Evolutionary conservation across 2,888 invertebrate species (phyloP), one percentile per base, ranked within the genome.

Genomic region (Argyresthia albistria): DNA sequence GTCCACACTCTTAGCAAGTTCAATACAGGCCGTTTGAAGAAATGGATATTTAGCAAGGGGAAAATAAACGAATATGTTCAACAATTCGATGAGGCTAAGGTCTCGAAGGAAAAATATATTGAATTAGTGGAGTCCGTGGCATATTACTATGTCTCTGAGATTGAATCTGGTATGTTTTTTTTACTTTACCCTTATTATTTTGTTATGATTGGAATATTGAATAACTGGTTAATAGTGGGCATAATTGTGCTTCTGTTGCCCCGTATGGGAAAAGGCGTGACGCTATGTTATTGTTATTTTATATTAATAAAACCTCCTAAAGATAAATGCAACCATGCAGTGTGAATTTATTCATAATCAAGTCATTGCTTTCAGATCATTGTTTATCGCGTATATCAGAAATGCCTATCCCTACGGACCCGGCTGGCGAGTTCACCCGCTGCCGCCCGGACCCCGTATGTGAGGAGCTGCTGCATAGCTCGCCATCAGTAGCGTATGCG

Each of bases 111-210:
- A n/a, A 42, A 52, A 12, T 69, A 60, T 52, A 53, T 52, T 1
- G 12, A 57, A 12, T 15, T 60, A 15, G 47, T 57, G 6, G 54
- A 54, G 8, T 42, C 39, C 25, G 56, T 58, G 55, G 51, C 58
- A 11, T 46, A 55, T 8, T 60, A 56, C 35, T 59, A 55, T 39
- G 45, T 61, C 8, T 57, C 14, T 46, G 51, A 63, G 11, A n/a
- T 45, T 1, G 58, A 58, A 35, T 69, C 69, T 46, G 69, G 69
- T 63, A 59, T 51, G 46, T 49, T 3, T n/a, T n/a, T n/a, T n/a
- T n/a, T n/a, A n/a, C n/a, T n/a, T n/a, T n/a, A n/a, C n/a, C n/a
- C n/a, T n/a, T n/a, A n/a, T n/a, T n/a, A n/a, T n/a, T n/a, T n/a
- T n/a, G n/a, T n/a, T n/a, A n/a, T n/a, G n/a, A n/a, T n/a, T n/a